Conservation (phyloP, 2,888 invertebrate genomes). For the Ichneumoninae sp. region DNA sequence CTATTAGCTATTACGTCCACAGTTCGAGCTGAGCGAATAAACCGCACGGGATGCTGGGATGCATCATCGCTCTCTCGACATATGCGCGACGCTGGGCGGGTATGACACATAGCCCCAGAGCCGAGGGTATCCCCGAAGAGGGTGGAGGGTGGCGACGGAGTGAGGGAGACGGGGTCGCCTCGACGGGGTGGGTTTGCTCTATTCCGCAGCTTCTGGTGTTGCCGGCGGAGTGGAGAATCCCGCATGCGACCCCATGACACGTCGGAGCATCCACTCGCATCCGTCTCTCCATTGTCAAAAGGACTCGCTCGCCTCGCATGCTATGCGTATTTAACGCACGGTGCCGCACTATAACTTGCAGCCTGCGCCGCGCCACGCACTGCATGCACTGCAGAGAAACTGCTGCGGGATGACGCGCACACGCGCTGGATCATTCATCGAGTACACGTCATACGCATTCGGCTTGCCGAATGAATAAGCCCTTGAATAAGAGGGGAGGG, state of each 20-base stretch:
- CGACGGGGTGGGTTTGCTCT: constrained; percentile 28
- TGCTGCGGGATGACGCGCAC: constrained; percentile 20
- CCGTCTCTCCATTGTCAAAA: constrained; percentile 54
- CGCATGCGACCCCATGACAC: constrained; percentile 51
- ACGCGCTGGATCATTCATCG: constrained; percentile 67
- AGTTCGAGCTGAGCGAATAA: constrained; percentile 53
- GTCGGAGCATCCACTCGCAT: constrained; percentile 52
- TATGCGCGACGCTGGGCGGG: constrained; percentile 64
- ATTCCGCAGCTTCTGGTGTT: constrained; percentile 53
- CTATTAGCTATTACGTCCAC: constrained; percentile 51
- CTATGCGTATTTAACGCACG: constrained; percentile 50
- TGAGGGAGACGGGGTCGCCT: constrained; percentile 26
- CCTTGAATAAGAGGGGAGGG: constrained; percentile 71
- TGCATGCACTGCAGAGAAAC: constrained; percentile 7
- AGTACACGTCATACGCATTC: constrained; percentile 78
- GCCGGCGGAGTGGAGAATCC: constrained; percentile 18
- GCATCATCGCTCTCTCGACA: constrained; percentile 67
- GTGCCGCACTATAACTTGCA: constrained; percentile 54
- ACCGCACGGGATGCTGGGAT: constrained; percentile 59
- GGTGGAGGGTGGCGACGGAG: constrained; percentile 14
- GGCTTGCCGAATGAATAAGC: constrained; percentile 76
- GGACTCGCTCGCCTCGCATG: constrained; percentile 41
- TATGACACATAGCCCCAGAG: constrained; percentile 60
- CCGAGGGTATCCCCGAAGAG: constrained; percentile 36
- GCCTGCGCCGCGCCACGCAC: constrained; percentile 26